A percentile compares a stretch with the other conserved stretches of the same genome.
Evolutionary conservation across 2,888 invertebrate species (phyloP).

Genomic region (Cremastinae sp.): DNA sequence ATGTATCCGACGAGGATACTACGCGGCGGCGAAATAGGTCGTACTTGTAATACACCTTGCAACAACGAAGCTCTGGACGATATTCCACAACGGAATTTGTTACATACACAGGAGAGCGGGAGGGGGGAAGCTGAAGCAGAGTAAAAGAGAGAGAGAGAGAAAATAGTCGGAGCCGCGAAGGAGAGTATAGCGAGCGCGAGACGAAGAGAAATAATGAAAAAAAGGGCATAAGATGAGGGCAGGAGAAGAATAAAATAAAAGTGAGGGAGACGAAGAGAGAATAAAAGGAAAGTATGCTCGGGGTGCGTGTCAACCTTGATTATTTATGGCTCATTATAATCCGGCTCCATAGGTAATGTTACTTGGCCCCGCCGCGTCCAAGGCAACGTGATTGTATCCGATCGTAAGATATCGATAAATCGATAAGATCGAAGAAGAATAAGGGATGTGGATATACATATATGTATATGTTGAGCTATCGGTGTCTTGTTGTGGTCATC

Average conservation of each 20-base stretch:
- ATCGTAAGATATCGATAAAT: slow-evolving; percentile 68
- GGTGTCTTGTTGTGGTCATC: slow-evolving; percentile 71
- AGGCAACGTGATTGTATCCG: slow-evolving; percentile 57
- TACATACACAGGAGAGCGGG: too few relatives aligned
- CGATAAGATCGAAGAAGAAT: slow-evolving; percentile 56
- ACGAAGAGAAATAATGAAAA: too few relatives aligned
- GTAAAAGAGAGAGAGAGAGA: too few relatives aligned
- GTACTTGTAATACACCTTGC: too few relatives aligned
- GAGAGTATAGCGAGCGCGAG: too few relatives aligned
- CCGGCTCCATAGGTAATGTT: slow-evolving; percentile 56
- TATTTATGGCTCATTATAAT: slow-evolving; percentile 77
- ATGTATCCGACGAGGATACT: too few relatives aligned
- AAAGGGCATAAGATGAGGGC: too few relatives aligned
- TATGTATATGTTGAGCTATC: slow-evolving; percentile 66
- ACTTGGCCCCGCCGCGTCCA: slow-evolving; percentile 31
- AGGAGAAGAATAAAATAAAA: neutral
- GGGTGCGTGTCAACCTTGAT: slow-evolving; percentile 68
- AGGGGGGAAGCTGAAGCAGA: too few relatives aligned
- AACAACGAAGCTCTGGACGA: too few relatives aligned
- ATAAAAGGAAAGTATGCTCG: slow-evolving; percentile 50
- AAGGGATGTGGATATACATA: neutral
- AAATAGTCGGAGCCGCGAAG: too few relatives aligned
- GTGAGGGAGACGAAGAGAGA: slow-evolving; percentile 24
- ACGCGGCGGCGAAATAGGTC: too few relatives aligned
- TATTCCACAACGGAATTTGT: too few relatives aligned